A percentile compares a stretch with the other conserved stretches of the same genome.
phyloP scores from a whole-genome alignment of 2,888 invertebrate species.

The Ceratothoa steindachneri region DNA sequence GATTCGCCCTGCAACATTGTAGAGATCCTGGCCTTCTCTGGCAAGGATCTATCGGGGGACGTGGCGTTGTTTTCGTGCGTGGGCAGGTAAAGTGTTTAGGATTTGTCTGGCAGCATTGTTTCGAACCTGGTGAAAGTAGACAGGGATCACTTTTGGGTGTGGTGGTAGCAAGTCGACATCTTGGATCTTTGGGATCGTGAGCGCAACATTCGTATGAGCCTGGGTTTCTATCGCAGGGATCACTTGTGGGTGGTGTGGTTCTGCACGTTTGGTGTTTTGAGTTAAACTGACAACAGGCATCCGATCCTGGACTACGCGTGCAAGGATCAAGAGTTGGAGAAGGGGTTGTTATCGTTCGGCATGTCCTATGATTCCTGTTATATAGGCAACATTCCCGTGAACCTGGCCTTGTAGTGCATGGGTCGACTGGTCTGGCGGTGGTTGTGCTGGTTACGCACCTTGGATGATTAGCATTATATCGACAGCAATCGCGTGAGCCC shows the following conservation, averaged over 20 bases:
- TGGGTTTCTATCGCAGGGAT: conserved; percentile 6
- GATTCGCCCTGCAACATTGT: too few relatives aligned
- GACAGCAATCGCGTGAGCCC: too few relatives aligned
- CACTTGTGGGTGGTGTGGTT: background rate
- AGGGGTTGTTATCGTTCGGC: conserved; percentile 12
- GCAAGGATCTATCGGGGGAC: too few relatives aligned
- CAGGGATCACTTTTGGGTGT: too few relatives aligned
- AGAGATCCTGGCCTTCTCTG: too few relatives aligned
- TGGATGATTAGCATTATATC: conserved; percentile 13
- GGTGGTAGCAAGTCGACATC: too few relatives aligned
- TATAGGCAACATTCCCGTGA: conserved; percentile 23
- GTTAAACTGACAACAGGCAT: conserved; percentile 23
- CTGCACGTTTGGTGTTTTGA: conserved; percentile 19
- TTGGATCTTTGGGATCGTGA: conserved; percentile 52
- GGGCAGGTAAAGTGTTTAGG: too few relatives aligned
- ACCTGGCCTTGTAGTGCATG: conserved; percentile 24
- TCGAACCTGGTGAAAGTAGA: too few relatives aligned
- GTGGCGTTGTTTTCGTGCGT: too few relatives aligned
- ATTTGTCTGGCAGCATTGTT: too few relatives aligned
- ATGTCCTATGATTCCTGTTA: conserved; percentile 18
- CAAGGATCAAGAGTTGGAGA: conserved; percentile 22
- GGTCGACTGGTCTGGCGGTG: conserved; percentile 19
- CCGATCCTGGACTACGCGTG: conserved; percentile 18
- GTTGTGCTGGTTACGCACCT: conserved; percentile 21
- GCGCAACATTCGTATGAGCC: conserved; percentile 8